Conservation (phyloP, 2,888 invertebrate species). For the Cyclophora albipunctata region DNA sequence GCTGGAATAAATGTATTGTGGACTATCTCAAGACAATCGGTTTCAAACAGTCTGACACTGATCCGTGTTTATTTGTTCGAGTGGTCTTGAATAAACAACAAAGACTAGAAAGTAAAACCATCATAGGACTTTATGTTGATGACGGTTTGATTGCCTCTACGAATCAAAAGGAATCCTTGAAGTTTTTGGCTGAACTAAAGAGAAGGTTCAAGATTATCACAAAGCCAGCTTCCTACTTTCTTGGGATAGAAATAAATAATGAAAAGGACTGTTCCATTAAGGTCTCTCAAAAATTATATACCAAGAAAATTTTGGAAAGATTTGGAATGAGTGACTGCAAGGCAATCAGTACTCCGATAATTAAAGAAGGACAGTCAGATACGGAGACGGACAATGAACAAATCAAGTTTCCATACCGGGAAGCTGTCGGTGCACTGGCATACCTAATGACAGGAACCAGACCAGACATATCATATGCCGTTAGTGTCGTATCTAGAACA, state of each 20-base stretch:
- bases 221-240: slow-evolving; percentile 13
- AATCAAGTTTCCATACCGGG: too few species aligned
- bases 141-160: too few species aligned
- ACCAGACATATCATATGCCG: too few species aligned
- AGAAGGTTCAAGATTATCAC: slow-evolving; percentile 6
- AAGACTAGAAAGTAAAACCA: neutral
- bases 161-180: too few species aligned
- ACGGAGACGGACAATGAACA: too few species aligned
- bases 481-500: too few species aligned
- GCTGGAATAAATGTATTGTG: slow-evolving; percentile 4
- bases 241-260: slow-evolving; percentile 5
- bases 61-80: neutral
- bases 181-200: neutral
- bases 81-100: neutral
- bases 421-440: too few species aligned
- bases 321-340: slow-evolving; percentile 10
- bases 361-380: too few species aligned
- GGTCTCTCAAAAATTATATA: neutral
- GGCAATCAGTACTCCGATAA: slow-evolving; percentile 9
- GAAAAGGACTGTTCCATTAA: slow-evolving; percentile 4
- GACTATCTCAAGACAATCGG: neutral
- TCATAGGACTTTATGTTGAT: slow-evolving; percentile 2
- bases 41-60: neutral
- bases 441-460: too few species aligned
- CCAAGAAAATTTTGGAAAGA: neutral